Evolutionary conservation across 2,797 vertebrate genomes (phyloP).

Genomic region (Urocyon cinereoargenteus): DNA sequence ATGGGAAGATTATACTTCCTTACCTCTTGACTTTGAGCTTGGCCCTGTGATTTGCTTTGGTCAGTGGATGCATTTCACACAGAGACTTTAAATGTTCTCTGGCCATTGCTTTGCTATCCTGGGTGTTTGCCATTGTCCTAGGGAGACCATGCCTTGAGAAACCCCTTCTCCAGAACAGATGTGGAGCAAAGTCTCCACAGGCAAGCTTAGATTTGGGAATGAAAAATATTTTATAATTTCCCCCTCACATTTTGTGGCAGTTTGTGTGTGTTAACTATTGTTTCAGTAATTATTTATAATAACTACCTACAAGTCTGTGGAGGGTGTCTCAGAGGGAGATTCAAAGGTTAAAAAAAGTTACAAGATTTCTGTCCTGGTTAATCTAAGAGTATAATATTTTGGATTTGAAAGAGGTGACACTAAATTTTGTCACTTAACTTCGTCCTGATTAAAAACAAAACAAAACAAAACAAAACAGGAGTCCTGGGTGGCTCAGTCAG

Average conservation of each 20-base stretch:
- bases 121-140: not conserved
- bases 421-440: not conserved
- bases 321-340: not conserved
- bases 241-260: not conserved
- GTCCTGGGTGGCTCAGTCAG: not conserved
- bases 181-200: not conserved
- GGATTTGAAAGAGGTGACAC: accelerated
- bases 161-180: not conserved
- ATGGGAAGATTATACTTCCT: not conserved
- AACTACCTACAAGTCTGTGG: not conserved
- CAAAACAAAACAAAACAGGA: not conserved
- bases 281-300: not conserved
- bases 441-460: not conserved
- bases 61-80: not conserved
- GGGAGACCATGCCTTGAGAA: not conserved
- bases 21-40: not conserved
- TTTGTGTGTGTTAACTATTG: not conserved
- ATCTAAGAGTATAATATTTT: not conserved
- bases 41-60: not conserved
- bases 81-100: not conserved
- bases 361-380: not conserved
- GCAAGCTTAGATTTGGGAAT: not conserved
- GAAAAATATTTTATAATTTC: not conserved
- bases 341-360: not conserved
- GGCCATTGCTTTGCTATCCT: not conserved